These are phyloP conservation scores for Frankliniella intonsa DNA, from an alignment of 2,888 invertebrate genomes.

Conservation along the genomic window DNA sequence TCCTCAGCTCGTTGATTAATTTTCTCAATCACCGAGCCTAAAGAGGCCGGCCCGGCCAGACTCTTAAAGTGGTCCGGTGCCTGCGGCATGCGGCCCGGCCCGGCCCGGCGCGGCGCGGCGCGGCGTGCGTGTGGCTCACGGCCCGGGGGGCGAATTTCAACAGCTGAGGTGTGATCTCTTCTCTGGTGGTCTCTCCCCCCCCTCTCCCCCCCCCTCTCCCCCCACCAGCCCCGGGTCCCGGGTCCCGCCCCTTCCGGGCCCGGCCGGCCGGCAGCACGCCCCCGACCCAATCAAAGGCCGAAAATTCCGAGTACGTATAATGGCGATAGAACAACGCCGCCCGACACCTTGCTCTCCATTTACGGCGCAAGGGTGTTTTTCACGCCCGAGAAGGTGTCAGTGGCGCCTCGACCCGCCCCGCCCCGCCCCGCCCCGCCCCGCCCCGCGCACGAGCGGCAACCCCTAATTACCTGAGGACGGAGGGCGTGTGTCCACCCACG, in stretches of 20 bases:
- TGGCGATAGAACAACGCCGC: neutral
- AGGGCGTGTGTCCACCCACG: neutral
- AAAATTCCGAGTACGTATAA: neutral
- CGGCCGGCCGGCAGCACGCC: too few relatives aligned
- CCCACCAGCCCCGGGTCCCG: neutral
- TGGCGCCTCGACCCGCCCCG: too few relatives aligned
- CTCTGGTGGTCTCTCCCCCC: constrained; percentile 6
- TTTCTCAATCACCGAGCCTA: too few relatives aligned
- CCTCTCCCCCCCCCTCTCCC: neutral
- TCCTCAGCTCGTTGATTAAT: too few relatives aligned
- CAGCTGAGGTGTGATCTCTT: constrained; percentile 19
- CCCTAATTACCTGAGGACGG: too few relatives aligned
- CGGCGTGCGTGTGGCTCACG: neutral
- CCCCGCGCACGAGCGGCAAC: too few relatives aligned
- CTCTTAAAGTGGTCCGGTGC: neutral
- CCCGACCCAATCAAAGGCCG: too few relatives aligned
- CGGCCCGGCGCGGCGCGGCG: neutral
- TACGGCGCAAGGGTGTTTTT: too few relatives aligned
- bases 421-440: too few relatives aligned
- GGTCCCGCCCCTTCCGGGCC: too few relatives aligned
- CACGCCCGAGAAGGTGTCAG: too few relatives aligned
- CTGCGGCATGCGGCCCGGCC: neutral
- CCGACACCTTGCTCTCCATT: neutral
- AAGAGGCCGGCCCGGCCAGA: too few relatives aligned
- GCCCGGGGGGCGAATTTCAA: constrained; percentile 14